Percentiles rank a stretch among this genome's conserved stretches.
Conservation (phyloP, 2,888 invertebrate species). For the Plebejus argus region DNA sequence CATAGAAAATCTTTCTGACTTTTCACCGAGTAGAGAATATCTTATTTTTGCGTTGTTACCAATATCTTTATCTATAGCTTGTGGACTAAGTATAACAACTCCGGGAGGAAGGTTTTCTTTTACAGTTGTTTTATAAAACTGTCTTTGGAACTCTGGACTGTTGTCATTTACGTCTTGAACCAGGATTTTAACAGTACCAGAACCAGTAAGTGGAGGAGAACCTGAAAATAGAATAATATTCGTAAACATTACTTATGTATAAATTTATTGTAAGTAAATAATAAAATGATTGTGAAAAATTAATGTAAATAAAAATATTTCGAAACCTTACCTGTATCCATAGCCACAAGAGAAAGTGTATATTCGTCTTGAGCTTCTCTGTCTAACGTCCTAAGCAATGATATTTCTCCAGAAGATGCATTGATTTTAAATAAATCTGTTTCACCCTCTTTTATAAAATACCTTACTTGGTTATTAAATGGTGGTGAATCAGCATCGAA, state of each 20-base stretch:
- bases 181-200: slow-evolving; percentile 92
- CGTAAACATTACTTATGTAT: neutral
- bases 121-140: slow-evolving; percentile 88
- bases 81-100: slow-evolving; percentile 88
- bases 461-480: slow-evolving; percentile 93
- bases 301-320: neutral
- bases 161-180: slow-evolving; percentile 98
- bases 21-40: slow-evolving; percentile 91
- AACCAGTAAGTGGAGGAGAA: slow-evolving; percentile 94
- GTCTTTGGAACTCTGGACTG: slow-evolving; percentile 91
- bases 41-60: slow-evolving; percentile 93
- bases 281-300: no score
- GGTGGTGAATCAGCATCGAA: slow-evolving; percentile 95
- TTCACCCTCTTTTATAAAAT: slow-evolving; percentile 96
- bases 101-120: slow-evolving; percentile 91
- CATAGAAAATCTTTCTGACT: slow-evolving; percentile 89
- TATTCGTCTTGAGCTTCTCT: slow-evolving; percentile 92
- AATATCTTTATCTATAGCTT: slow-evolving; percentile 90
- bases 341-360: slow-evolving; percentile 92
- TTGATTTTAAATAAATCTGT: slow-evolving; percentile 95
- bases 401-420: slow-evolving; percentile 94
- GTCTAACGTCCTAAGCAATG: slow-evolving; percentile 90
- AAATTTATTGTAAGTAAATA: neutral
- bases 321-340: slow-evolving; percentile 90
- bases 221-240: slow-evolving; percentile 80